These are phyloP conservation scores for Malachius bipustulatus DNA, from an alignment of 2,888 invertebrate species.

Conservation along the genomic window DNA sequence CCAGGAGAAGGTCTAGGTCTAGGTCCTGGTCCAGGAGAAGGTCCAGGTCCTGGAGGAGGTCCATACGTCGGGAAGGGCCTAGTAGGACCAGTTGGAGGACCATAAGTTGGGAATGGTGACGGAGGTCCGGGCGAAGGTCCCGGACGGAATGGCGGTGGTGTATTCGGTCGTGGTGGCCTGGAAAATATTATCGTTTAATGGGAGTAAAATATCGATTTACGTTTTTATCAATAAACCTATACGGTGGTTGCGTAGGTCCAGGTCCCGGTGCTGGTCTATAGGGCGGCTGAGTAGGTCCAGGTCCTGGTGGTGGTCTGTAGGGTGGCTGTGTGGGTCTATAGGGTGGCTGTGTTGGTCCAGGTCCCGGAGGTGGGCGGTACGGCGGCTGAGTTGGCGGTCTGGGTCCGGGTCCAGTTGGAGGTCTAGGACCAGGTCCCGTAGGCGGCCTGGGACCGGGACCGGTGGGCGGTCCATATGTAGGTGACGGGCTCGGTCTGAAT, in stretches of 20 bases:
- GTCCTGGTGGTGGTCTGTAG: constrained; percentile 14
- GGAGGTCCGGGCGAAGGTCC: constrained; percentile 21
- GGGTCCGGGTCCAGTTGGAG: constrained; percentile 17
- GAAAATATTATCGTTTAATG: too few relatives aligned
- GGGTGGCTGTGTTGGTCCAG: constrained; percentile 14
- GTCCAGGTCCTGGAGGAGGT: constrained; percentile 14
- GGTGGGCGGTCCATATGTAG: constrained; percentile 11
- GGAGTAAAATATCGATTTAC: constrained; percentile 1
- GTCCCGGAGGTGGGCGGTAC: constrained; percentile 14
- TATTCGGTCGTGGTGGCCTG: constrained; percentile 18
- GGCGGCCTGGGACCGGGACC: not conserved
- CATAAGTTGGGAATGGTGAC: constrained; percentile 9
- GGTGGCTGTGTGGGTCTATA: constrained; percentile 15
- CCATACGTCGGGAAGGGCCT: constrained; percentile 6
- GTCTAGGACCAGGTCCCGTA: constrained; percentile 16
- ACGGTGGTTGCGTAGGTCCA: constrained; percentile 11
- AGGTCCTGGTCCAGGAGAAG: constrained; percentile 12
- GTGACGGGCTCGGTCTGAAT: constrained; percentile 11
- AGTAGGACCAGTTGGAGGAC: constrained; percentile 28
- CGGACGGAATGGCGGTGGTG: constrained; percentile 22
- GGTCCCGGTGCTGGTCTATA: constrained; percentile 13
- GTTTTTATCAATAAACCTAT: constrained; percentile 6
- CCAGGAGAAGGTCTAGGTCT: constrained; percentile 8
- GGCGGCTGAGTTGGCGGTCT: constrained; percentile 16
- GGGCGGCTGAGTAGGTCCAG: constrained; percentile 12